Evolutionary conservation across 2,797 vertebrate species (phyloP).

Genomic region (Thunnus albacares): DNA sequence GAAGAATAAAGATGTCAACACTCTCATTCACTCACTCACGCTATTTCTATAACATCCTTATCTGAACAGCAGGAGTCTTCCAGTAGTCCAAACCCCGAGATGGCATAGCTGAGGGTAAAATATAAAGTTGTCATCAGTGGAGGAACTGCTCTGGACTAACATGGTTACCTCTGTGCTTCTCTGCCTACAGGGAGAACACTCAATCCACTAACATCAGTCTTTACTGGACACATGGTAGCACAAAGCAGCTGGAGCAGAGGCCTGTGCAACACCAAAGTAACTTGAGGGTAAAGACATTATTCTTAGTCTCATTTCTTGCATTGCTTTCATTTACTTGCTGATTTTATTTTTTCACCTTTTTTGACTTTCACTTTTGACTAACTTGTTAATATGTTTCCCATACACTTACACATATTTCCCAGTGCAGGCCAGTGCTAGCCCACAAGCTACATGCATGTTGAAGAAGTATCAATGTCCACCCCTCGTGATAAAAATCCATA

Average conservation of each 20-base stretch:
- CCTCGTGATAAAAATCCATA: conserved; percentile 3
- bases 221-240: conserved; percentile 33
- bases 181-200: conserved; percentile 40
- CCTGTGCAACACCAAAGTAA: conserved; percentile 13
- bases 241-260: conserved; percentile 45
- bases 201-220: conserved; percentile 54
- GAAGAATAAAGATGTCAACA: conserved; percentile 21
- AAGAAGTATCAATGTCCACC: conserved; percentile 2
- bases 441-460: not conserved
- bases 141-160: conserved; percentile 35
- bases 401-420: not conserved
- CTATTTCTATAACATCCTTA: conserved; percentile 5
- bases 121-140: conserved; percentile 53
- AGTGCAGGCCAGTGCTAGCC: not conserved
- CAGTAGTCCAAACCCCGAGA: not conserved
- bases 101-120: conserved; percentile 31
- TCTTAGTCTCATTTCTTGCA: conserved; percentile 22
- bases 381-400: not conserved
- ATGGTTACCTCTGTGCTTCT: conserved; percentile 41
- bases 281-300: conserved; percentile 31
- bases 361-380: no score
- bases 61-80: conserved; percentile 11
- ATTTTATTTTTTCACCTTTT: not conserved
- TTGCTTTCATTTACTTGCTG: not conserved
- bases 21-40: conserved; percentile 12